These are phyloP conservation scores for Mesocricetus auratus DNA, from an alignment of 2,113 vertebrate species.

Conservation along the genomic window DNA sequence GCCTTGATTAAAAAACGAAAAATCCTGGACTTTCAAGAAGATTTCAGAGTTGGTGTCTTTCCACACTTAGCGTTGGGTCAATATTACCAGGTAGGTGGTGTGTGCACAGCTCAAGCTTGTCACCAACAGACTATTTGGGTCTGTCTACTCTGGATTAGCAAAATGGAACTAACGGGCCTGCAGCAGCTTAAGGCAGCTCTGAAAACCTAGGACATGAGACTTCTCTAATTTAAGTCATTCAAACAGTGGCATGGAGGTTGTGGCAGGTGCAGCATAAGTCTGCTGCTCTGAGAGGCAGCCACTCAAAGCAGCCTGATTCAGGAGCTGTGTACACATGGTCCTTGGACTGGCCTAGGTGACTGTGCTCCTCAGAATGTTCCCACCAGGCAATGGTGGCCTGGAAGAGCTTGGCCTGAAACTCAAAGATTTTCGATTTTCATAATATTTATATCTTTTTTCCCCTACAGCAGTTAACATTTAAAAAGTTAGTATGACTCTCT, in stretches of 20 bases:
- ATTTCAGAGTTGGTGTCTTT: background rate
- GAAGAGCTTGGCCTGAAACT: background rate
- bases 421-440: conserved; percentile 37
- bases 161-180: background rate
- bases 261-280: background rate
- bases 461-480: background rate
- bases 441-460: conserved; percentile 1
- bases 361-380: background rate
- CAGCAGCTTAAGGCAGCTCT: background rate
- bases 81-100: background rate
- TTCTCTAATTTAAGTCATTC: background rate
- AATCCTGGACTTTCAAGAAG: background rate
- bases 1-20: background rate
- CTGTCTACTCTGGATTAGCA: no score
- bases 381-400: background rate
- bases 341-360: background rate
- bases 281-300: background rate
- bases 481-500: background rate
- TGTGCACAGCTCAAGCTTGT: background rate
- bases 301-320: background rate
- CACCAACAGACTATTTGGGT: background rate
- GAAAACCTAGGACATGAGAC: background rate
- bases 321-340: background rate
- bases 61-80: background rate
- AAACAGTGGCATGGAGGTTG: background rate